These are phyloP conservation scores for Tenthredo amoena DNA, from an alignment of 2,888 invertebrate genomes.

Conservation along the genomic window DNA sequence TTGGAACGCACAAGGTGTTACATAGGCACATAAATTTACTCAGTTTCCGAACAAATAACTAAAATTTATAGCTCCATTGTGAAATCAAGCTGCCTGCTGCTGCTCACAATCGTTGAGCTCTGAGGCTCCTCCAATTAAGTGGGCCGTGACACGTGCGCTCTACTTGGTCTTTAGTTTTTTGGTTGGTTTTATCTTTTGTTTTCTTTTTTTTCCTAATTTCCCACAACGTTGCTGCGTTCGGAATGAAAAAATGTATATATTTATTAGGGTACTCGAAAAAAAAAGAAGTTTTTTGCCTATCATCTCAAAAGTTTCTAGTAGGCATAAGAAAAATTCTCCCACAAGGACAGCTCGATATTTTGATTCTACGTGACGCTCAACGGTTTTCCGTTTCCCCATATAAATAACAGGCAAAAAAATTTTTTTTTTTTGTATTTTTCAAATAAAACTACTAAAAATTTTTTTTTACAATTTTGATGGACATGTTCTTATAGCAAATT, in stretches of 20 bases:
- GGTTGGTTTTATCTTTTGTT: neutral
- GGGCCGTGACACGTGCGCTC: conserved; percentile 19
- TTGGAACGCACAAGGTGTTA: neutral
- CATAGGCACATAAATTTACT: neutral
- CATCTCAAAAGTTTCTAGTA: no score
- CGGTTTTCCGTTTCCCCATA: no score
- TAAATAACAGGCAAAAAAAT: no score
- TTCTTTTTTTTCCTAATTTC: neutral
- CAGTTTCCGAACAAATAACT: conserved; percentile 22
- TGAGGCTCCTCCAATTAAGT: neutral
- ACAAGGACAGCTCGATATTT: no score
- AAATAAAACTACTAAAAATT: no score
- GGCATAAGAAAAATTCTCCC: no score
- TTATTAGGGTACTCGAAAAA: neutral
- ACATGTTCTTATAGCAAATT: no score
- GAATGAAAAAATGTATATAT: neutral
- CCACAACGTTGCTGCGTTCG: neutral
- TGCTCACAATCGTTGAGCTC: conserved; percentile 9
- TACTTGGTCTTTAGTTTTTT: neutral
- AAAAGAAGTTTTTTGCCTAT: no score
- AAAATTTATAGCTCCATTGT: conserved; percentile 46
- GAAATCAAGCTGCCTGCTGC: conserved; percentile 43
- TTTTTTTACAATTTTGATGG: no score
- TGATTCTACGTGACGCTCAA: no score
- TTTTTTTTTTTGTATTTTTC: no score